Percentiles rank a stretch among this genome's conserved stretches.
Evolutionary conservation across 1,140 invertebrate species (phyloP).

Genomic region (Contarinia nasturtii): DNA sequence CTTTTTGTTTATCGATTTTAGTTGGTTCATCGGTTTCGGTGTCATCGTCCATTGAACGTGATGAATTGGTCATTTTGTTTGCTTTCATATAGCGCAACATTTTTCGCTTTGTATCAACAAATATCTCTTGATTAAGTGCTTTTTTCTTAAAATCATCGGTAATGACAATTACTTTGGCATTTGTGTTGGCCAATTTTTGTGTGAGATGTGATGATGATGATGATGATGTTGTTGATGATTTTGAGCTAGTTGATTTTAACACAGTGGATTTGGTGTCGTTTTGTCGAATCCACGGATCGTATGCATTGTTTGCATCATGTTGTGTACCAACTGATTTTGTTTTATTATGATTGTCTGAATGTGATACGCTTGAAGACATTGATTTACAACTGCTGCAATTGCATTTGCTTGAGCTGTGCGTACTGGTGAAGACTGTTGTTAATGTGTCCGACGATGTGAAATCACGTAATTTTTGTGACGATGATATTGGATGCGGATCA

Average conservation of each 20-base stretch:
- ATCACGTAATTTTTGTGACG: no score
- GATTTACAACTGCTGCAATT: no score
- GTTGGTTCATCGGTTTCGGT: not conserved
- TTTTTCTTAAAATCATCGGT: not conserved
- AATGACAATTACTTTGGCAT: not conserved
- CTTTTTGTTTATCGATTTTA: not conserved
- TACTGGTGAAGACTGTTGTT: no score
- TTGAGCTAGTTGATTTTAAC: no score
- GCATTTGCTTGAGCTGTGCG: no score
- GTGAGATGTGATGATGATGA: not conserved
- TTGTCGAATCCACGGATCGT: not conserved
- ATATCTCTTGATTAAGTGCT: not conserved
- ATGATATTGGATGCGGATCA: no score
- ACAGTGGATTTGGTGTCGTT: not conserved
- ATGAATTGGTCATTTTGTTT: not conserved
- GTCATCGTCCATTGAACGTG: not conserved
- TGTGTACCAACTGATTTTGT: slow-evolving; percentile 1
- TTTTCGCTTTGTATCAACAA: not conserved
- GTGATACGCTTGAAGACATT: no score
- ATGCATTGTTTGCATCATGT: not conserved
- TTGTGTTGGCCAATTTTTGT: not conserved
- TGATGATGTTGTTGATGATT: no score
- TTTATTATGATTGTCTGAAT: not conserved
- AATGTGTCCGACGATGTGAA: no score
- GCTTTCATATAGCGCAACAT: not conserved